Conservation (phyloP, 2,797 vertebrate genomes). For the Rhincodon typus region DNA sequence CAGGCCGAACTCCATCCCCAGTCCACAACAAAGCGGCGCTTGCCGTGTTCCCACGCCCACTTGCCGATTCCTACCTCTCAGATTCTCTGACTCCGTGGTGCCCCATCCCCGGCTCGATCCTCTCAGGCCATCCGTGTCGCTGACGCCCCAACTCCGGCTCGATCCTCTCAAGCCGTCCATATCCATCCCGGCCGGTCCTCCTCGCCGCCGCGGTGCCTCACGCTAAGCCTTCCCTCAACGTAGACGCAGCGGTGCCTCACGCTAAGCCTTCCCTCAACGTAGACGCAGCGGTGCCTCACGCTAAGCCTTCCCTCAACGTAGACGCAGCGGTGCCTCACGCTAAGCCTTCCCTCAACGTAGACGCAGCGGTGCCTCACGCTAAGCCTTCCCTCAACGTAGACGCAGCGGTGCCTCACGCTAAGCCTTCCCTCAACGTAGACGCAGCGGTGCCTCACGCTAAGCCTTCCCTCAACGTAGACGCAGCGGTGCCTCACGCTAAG, state of each 20-base stretch:
- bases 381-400: neutral
- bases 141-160: neutral
- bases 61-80: neutral
- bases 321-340: too few relatives aligned
- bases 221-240: neutral
- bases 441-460: neutral
- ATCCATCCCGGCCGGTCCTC: neutral
- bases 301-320: neutral
- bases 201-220: neutral
- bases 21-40: too few relatives aligned
- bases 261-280: too few relatives aligned
- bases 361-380: neutral
- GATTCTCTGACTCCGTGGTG: neutral
- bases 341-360: neutral
- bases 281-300: neutral
- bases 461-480: neutral
- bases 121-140: neutral
- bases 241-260: too few relatives aligned
- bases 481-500: too few relatives aligned
- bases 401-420: too few relatives aligned
- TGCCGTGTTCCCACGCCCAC: too few relatives aligned
- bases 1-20: too few relatives aligned
- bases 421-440: too few relatives aligned
- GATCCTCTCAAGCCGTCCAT: constrained; percentile 14
- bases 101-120: neutral